Percentiles rank a stretch among this genome's conserved stretches.
phyloP scores from a whole-genome alignment of 1,140 invertebrate species.

The Tetramorium simillimum region DNA sequence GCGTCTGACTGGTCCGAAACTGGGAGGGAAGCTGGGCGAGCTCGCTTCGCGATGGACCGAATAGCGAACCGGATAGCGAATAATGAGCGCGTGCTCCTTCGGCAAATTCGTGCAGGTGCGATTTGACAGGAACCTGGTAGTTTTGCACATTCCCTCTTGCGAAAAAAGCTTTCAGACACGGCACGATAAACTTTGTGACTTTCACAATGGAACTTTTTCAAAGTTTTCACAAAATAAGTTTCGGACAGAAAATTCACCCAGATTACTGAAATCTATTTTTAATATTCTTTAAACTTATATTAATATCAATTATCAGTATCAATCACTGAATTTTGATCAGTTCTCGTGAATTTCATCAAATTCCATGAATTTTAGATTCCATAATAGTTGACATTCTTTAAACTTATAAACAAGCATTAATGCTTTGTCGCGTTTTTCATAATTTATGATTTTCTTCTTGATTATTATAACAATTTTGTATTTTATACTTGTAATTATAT shows the following conservation, averaged over 20 bases:
- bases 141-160: neutral
- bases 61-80: slow-evolving; percentile 18
- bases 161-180: neutral
- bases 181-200: neutral
- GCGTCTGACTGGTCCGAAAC: slow-evolving; percentile 65
- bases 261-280: neutral
- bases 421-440: neutral
- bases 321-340: no score
- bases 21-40: slow-evolving; percentile 58
- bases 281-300: neutral
- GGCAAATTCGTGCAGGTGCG: neutral
- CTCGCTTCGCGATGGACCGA: slow-evolving; percentile 16
- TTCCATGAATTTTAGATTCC: no score
- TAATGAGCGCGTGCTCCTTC: slow-evolving; percentile 27
- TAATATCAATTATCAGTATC: no score
- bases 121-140: neutral
- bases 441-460: no score
- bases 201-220: neutral
- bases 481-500: neutral
- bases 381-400: neutral
- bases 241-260: neutral
- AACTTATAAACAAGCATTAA: neutral
- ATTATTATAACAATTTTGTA: neutral
- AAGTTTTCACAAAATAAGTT: neutral
- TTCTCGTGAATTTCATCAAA: no score